These are phyloP conservation scores for Coreoperca whiteheadi DNA, from an alignment of 2,113 vertebrate genomes.

Conservation along the genomic window DNA sequence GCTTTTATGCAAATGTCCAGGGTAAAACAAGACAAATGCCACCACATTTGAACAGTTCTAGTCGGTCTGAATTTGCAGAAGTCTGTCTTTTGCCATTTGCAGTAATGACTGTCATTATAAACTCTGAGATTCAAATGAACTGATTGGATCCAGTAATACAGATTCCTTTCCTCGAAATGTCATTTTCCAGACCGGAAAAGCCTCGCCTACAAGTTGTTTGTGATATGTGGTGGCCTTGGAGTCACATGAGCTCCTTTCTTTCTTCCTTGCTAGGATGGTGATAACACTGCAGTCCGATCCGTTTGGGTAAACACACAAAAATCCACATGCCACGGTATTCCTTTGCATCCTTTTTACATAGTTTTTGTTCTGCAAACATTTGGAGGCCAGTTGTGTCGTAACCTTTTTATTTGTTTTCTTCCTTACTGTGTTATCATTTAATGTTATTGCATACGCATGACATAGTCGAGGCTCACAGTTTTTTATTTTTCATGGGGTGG, in stretches of 20 bases:
- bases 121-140: background rate
- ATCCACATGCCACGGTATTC: background rate
- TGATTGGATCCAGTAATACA: background rate
- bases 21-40: background rate
- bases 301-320: background rate
- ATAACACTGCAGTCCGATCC: background rate
- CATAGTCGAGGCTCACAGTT: background rate
- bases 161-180: background rate
- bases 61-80: background rate
- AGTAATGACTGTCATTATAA: background rate
- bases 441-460: background rate
- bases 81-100: background rate
- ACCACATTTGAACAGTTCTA: background rate
- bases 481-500: background rate
- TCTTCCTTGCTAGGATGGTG: too few species aligned
- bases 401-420: background rate
- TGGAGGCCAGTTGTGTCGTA: background rate
- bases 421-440: background rate
- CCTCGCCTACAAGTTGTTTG: background rate
- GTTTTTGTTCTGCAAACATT: background rate
- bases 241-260: background rate
- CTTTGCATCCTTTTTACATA: background rate
- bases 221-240: background rate
- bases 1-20: constrained; percentile 40
- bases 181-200: background rate